Percentiles rank a stretch among this genome's conserved stretches.
These are phyloP conservation scores for Arnoldichthys spilopterus DNA, from an alignment of 2,797 vertebrate species.

Conservation along the genomic window DNA sequence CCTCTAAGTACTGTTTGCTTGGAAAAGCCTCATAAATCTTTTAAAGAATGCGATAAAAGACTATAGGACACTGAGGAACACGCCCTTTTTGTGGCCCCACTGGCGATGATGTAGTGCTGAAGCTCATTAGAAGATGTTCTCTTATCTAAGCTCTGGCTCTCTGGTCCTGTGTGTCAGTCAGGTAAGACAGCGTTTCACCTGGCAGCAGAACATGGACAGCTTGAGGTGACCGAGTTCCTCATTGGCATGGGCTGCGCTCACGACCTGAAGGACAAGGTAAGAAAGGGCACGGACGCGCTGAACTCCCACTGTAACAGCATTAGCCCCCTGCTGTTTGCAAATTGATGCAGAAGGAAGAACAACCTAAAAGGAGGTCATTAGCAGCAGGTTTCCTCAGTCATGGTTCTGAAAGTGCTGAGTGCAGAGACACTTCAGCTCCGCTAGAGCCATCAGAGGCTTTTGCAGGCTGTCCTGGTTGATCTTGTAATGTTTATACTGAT, in stretches of 20 bases:
- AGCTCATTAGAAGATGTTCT: not conserved
- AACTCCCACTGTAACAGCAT: constrained; percentile 27
- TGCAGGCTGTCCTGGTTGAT: too few relatives aligned
- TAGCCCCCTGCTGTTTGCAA: constrained; percentile 6
- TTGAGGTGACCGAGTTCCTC: constrained; percentile 85
- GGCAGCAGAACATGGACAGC: constrained; percentile 81
- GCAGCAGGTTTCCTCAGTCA: not conserved
- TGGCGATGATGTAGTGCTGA: not conserved
- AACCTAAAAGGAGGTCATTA: not conserved
- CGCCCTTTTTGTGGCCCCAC: not conserved
- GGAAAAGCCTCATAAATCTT: not conserved
- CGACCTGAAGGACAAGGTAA: constrained; percentile 86
- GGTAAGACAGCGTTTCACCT: constrained; percentile 86
- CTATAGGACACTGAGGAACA: not conserved
- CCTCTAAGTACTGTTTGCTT: not conserved
- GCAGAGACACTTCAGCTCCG: not conserved
- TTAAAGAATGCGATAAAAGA: not conserved
- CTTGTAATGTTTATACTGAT: too few relatives aligned
- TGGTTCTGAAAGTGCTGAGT: not conserved
- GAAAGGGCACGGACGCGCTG: not conserved
- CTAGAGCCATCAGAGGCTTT: not conserved
- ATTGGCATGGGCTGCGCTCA: constrained; percentile 82
- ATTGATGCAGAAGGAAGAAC: not conserved
- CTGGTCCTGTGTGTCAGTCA: constrained; percentile 66
- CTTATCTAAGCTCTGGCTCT: constrained; percentile 20